Evolutionary conservation across 2,113 vertebrate genomes (phyloP).

Genomic region (Lanius collurio): DNA sequence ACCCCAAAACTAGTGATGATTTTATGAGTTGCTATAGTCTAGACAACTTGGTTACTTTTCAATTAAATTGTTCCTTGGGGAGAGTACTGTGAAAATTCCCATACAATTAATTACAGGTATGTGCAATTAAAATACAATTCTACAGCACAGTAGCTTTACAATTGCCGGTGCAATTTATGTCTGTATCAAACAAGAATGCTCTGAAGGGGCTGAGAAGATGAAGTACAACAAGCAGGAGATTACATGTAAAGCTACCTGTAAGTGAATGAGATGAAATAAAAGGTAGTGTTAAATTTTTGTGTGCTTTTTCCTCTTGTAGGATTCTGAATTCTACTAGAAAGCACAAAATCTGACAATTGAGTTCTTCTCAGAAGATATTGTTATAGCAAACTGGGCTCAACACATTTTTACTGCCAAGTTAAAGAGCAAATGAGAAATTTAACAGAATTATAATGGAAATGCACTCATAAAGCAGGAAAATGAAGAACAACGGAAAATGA

Average conservation of each 20-base stretch:
- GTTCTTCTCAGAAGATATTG: neutral
- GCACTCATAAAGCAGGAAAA: neutral
- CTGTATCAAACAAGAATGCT: slow-evolving; percentile 42
- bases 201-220: neutral
- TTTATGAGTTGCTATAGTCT: slow-evolving; percentile 71
- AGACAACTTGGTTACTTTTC: slow-evolving; percentile 72
- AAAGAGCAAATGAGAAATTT: slow-evolving; percentile 1
- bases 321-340: neutral
- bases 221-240: neutral
- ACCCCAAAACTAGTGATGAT: slow-evolving; percentile 69
- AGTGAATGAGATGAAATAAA: neutral
- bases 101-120: slow-evolving; percentile 66
- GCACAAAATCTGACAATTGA: neutral
- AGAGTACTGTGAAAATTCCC: slow-evolving; percentile 69
- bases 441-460: neutral
- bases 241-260: neutral
- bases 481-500: neutral
- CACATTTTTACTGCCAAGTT: neutral
- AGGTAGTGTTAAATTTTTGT: neutral
- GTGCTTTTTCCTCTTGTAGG: neutral
- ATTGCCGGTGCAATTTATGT: neutral
- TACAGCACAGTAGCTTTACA: slow-evolving; percentile 24
- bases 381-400: neutral
- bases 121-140: slow-evolving; percentile 54
- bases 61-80: slow-evolving; percentile 68